Conservation (phyloP, 2,888 invertebrate species). For the Cremastobaeus sp. region DNA sequence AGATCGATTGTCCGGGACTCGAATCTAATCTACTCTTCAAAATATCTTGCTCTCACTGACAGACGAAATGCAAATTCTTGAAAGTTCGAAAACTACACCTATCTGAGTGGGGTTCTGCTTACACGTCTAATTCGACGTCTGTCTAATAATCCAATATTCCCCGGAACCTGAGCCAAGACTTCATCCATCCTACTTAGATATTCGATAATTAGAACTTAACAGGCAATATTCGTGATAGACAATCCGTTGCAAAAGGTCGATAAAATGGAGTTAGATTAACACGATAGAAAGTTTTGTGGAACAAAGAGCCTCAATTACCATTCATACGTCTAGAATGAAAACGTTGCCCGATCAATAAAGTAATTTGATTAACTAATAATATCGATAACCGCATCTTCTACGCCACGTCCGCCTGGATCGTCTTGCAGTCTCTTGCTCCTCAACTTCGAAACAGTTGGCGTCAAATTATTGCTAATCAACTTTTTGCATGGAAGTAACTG, state of each 20-base stretch:
- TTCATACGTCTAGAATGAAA: slow-evolving; percentile 2
- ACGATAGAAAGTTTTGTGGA: slow-evolving; percentile 4
- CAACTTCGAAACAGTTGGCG: too few species aligned
- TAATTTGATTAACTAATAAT: neutral
- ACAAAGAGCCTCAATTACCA: slow-evolving; percentile 8
- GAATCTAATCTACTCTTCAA: neutral
- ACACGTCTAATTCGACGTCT: slow-evolving; percentile 13
- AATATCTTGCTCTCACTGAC: slow-evolving; percentile 8
- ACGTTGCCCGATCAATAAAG: neutral
- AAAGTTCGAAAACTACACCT: slow-evolving; percentile 22
- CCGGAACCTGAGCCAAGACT: slow-evolving; percentile 11
- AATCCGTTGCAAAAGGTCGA: slow-evolving; percentile 12
- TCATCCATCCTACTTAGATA: slow-evolving; percentile 31
- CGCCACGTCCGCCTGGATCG: neutral
- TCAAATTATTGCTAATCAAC: too few species aligned
- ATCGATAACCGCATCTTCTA: neutral
- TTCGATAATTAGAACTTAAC: slow-evolving; percentile 37
- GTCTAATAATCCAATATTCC: slow-evolving; percentile 26
- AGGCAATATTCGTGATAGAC: slow-evolving; percentile 37
- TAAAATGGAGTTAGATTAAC: slow-evolving; percentile 9
- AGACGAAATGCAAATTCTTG: slow-evolving; percentile 12
- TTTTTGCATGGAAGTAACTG: too few species aligned
- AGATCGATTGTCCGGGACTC: neutral
- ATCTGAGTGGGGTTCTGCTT: slow-evolving; percentile 16
- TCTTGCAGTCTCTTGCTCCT: too few species aligned